Conservation (phyloP, 2,888 invertebrate species). For the Aphidius colemani region DNA sequence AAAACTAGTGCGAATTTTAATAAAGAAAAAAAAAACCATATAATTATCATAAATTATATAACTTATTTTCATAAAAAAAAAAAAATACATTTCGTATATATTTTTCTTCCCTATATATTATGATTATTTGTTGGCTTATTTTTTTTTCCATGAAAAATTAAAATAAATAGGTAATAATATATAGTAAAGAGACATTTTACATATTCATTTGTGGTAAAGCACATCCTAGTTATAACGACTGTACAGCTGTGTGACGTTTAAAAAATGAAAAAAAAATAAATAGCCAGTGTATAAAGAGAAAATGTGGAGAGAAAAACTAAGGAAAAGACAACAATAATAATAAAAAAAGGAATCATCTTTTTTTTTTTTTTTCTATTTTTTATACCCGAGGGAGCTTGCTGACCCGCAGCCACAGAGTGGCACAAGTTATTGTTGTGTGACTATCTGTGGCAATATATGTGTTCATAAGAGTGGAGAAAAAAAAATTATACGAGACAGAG, state of each 20-base stretch:
- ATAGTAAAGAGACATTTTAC: slow-evolving; percentile 29
- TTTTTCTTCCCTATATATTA: too few relatives aligned
- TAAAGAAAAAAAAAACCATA: too few relatives aligned
- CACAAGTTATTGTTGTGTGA: slow-evolving; percentile 13
- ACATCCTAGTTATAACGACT: slow-evolving; percentile 40
- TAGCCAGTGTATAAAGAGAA: too few relatives aligned
- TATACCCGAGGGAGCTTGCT: not conserved
- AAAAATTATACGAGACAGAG: slow-evolving; percentile 29
- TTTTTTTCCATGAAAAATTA: too few relatives aligned
- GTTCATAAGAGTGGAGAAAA: slow-evolving; percentile 10
- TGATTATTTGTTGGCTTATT: too few relatives aligned
- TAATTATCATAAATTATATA: too few relatives aligned
- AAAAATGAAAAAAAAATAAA: too few relatives aligned
- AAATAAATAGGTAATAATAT: too few relatives aligned
- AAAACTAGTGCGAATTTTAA: too few relatives aligned
- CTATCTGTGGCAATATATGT: not conserved
- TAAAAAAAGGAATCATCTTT: not conserved
- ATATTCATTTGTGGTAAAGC: slow-evolving; percentile 40
- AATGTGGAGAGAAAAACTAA: not conserved
- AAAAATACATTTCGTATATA: too few relatives aligned
- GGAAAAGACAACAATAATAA: slow-evolving; percentile 1
- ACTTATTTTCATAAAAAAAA: too few relatives aligned
- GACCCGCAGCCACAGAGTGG: slow-evolving; percentile 6
- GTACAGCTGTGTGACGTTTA: not conserved
- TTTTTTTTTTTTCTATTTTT: not conserved